Base-by-base conservation (phyloP, 1,140 invertebrate genomes). In the Macrosteles quadrilineatus region DNA sequence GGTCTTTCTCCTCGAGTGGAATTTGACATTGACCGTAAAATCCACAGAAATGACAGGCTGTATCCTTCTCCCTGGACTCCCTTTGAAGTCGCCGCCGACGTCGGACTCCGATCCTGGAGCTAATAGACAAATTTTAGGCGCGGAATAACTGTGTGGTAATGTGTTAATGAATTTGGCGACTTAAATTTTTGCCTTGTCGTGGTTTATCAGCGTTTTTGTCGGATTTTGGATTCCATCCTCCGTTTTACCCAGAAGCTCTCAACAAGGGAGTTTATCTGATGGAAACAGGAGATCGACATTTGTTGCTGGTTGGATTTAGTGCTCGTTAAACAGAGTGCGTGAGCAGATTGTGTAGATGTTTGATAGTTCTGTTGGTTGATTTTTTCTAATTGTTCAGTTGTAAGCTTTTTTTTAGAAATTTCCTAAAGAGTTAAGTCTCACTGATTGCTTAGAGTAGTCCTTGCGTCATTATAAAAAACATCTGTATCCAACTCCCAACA, bases 1-100 rank as follows among this genome's bases (percentile, higher is more conserved):
- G 47, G 47, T 50, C 47, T 50, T 50, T 50, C 47, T 21, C 36
- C 6, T 40, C 6, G 47, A 50, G 47, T 50, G 47, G 47, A 50
- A 50, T 50, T 21, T 50, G 47, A 50, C 47, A 50, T 50, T 50
- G 47, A 50, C 14, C 21, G 47, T 50, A 50, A 50, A 50, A 50
- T 50, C 21, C 47, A 50, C 47, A 19, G 47, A 50, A 4, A 50
- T 50, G 47, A 50, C 47, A 50, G 47, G 47, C 47, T n/a, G 47
- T 50, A 50, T 50, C 47, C 47, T 50, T 50, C 47, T 50, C 6
- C 21, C 21, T 17, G 4, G 47, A 19, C 3, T 50, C 21, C 36
- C 47, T 50, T 50, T 50, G 47, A 50, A 50, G 47, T 50, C 14
- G 21, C 47, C 47, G 47, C 47, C 47, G 47, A 4, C 47, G 47